Conservation (phyloP, 2,888 invertebrate genomes). For the Athalia rosae region DNA sequence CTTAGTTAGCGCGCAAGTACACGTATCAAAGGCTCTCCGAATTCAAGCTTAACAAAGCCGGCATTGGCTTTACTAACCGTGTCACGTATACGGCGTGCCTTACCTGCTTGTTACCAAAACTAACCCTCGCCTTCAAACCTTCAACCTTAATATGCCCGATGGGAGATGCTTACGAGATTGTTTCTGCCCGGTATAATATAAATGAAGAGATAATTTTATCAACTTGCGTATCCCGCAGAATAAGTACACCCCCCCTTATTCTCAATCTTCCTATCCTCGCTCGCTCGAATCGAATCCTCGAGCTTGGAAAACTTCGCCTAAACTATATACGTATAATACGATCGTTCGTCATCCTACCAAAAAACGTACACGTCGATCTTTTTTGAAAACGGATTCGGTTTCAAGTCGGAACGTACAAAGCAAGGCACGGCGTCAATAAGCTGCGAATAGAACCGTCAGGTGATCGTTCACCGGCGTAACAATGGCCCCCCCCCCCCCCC, state of each 20-base stretch:
- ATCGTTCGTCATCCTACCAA: neutral
- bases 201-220: conserved; percentile 17
- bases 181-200: neutral
- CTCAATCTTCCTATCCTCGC: neutral
- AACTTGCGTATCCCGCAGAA: neutral
- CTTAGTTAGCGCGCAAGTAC: conserved; percentile 74
- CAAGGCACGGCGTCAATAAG: conserved; percentile 40
- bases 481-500: too few species aligned
- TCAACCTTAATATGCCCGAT: conserved; percentile 67
- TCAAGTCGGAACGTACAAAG: conserved; percentile 16
- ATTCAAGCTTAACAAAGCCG: conserved; percentile 74
- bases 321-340: too few species aligned
- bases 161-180: conserved; percentile 56
- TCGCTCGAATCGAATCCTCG: neutral
- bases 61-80: conserved; percentile 72
- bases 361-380: neutral
- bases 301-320: neutral
- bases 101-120: conserved; percentile 69
- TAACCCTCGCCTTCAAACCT: conserved; percentile 56
- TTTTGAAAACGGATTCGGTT: neutral
- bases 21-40: conserved; percentile 74
- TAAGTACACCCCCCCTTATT: neutral
- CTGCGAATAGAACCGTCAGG: conserved; percentile 39
- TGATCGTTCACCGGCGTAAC: conserved; percentile 31
- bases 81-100: conserved; percentile 72